These are phyloP conservation scores for Lates calcarifer DNA, from an alignment of 2,113 vertebrate species.

Conservation along the genomic window DNA sequence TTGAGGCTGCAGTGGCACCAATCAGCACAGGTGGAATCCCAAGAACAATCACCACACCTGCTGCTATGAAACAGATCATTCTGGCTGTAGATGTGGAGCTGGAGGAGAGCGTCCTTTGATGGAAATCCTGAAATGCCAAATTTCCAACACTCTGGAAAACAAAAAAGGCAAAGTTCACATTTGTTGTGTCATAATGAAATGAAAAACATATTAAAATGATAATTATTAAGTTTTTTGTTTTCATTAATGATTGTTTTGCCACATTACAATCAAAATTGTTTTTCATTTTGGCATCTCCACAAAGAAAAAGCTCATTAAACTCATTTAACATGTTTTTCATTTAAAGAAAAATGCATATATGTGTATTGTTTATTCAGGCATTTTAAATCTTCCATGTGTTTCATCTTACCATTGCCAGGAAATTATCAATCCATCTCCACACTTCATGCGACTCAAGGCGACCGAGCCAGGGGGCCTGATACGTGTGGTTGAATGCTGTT, in stretches of 20 bases:
- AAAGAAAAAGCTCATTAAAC: too few relatives aligned
- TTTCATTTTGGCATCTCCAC: too few relatives aligned
- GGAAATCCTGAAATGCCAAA: conserved; percentile 76
- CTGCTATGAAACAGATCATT: conserved; percentile 77
- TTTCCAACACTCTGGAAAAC: conserved; percentile 5
- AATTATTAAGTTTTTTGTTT: too few relatives aligned
- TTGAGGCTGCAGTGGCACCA: conserved; percentile 82
- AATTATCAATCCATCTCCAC: conserved; percentile 57
- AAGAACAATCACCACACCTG: conserved; percentile 65
- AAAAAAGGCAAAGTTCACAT: too few relatives aligned
- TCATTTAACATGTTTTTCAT: too few relatives aligned
- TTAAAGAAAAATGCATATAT: too few relatives aligned
- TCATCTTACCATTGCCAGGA: conserved; percentile 60
- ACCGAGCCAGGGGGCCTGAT: conserved; percentile 63
- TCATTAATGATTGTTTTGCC: too few relatives aligned
- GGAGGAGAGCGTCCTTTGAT: conserved; percentile 80
- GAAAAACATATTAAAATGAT: too few relatives aligned
- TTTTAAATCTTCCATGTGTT: too few relatives aligned
- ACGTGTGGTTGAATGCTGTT: conserved; percentile 49
- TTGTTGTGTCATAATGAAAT: too few relatives aligned
- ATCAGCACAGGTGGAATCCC: conserved; percentile 82
- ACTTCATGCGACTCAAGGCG: conserved; percentile 11
- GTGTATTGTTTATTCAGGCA: too few relatives aligned
- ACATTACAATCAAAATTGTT: too few relatives aligned
- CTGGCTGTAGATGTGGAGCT: conserved; percentile 69